Percentiles rank a stretch among this genome's conserved stretches.
phyloP scores from a whole-genome alignment of 1,140 invertebrate genomes.

The Andrena cerasifolii region DNA sequence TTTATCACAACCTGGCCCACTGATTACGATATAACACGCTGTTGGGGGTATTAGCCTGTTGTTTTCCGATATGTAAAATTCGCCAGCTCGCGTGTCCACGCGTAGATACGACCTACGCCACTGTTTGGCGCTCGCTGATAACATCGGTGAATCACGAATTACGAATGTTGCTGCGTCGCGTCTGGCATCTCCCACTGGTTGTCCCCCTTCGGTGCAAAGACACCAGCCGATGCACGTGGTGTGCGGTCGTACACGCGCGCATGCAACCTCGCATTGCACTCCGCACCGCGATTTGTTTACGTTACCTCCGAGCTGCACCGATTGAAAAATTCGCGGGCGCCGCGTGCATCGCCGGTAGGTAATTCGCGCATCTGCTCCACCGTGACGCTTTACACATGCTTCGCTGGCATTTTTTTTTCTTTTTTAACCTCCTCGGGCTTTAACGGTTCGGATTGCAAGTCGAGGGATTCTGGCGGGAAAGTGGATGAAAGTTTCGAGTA shows the following conservation, averaged over 20 bases:
- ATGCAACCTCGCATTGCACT: constrained; percentile 42
- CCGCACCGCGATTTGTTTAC: constrained; percentile 74
- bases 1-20: no score
- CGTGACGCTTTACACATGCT: no score
- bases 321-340: constrained; percentile 57
- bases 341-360: constrained; percentile 3
- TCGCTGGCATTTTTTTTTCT: not conserved
- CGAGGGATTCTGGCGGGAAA: no score
- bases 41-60: no score
- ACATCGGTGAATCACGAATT: constrained; percentile 65
- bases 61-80: not conserved
- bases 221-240: constrained; percentile 56
- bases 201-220: constrained; percentile 48
- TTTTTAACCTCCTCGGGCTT: no score
- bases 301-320: constrained; percentile 48
- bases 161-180: constrained; percentile 60
- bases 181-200: constrained; percentile 50
- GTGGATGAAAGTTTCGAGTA: no score
- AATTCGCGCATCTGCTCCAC: constrained; percentile 14
- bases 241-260: constrained; percentile 39
- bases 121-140: constrained; percentile 41
- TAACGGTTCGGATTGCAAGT: no score
- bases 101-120: constrained; percentile 32
- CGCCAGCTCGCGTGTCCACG: not conserved
- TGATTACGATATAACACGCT: no score